Evolutionary conservation across 2,888 invertebrate species (phyloP), one percentile per base, ranked within the genome.

Genomic region (Camptogramma bilineatum): DNA sequence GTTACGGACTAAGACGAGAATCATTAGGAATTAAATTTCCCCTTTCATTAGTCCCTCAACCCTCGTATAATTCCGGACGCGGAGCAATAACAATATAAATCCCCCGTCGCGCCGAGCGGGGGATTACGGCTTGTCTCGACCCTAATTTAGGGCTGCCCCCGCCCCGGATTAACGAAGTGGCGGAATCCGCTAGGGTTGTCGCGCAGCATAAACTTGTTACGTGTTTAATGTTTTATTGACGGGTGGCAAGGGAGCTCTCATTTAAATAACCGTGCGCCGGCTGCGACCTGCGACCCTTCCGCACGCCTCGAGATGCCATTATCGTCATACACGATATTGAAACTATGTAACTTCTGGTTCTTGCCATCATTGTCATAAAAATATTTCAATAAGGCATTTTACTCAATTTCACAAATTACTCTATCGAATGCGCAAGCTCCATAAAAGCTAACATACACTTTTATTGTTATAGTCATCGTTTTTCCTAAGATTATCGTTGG

Each of bases 21-120:
- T 93, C 93, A 93, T 93, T 93, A 93, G 91, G 93, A 92, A 92
- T 93, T 93, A 93, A 93, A 93, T 93, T 92, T 93, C 92, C 93
- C 92, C 92, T 93, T 93, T 93, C 92, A 93, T 93, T 93, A 93
- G 93, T 93, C 93, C 92, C 93, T 91, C 92, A 92, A 92, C 92
- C 93, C 92, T 93, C 93, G 92, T 92, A 92, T 92, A 92, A 92
- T 91, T 91, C 93, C 91, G 93, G 92, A 93, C 92, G 90, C 91
- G 87, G 89, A 91, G 92, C 92, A 93, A 93, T 93, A 92, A 93
- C 93, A 93, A 93, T 93, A 92, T 92, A 92, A 92, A 92, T 93
- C 93, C 93, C 93, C 93, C 91, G 92, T 91, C 91, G 92, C 92
- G 92, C 87, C 91, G 91, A 90, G 87, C 91, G 88, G 90, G 90